Conservation (phyloP, 92 coral and sea anemone genomes). For the Zoanthus gigantus region DNA sequence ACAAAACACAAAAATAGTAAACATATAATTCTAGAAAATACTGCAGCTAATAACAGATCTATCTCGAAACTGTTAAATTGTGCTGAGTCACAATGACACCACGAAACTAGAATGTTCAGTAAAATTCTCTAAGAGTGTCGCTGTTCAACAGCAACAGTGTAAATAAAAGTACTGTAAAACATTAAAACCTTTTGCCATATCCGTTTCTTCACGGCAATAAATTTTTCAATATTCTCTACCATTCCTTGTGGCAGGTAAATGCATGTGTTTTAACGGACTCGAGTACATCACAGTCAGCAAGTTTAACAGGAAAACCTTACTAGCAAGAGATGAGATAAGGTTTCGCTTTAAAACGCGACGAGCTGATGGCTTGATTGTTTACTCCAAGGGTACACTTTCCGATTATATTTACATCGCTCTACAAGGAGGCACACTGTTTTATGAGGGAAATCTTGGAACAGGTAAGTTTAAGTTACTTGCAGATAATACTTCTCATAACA, state of each 20-base stretch:
- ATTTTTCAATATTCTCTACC: neutral
- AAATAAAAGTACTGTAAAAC: neutral
- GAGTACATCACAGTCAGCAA: slow-evolving; percentile 68
- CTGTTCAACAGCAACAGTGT: neutral
- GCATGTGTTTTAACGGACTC: slow-evolving; percentile 76
- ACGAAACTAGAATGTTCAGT: no score
- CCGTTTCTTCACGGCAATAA: neutral
- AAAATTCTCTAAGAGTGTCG: no score
- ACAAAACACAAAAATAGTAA: no score
- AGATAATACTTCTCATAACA: neutral
- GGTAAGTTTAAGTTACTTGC: slow-evolving; percentile 58
- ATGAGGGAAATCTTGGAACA: slow-evolving; percentile 88
- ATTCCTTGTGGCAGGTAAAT: slow-evolving; percentile 61
- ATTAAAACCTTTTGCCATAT: neutral
- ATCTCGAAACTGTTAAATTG: no score
- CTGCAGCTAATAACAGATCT: no score
- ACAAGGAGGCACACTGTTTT: slow-evolving; percentile 76
- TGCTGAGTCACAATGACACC: no score
- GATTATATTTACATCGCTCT: slow-evolving; percentile 85
- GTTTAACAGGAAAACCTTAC: slow-evolving; percentile 67
- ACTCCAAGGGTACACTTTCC: slow-evolving; percentile 74
- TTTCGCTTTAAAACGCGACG: slow-evolving; percentile 80
- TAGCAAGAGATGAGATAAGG: slow-evolving; percentile 69
- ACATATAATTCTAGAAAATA: no score
- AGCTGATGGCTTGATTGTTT: slow-evolving; percentile 73